Base-by-base conservation (phyloP, 1,140 invertebrate species). In the Drosophila cardini region DNA sequence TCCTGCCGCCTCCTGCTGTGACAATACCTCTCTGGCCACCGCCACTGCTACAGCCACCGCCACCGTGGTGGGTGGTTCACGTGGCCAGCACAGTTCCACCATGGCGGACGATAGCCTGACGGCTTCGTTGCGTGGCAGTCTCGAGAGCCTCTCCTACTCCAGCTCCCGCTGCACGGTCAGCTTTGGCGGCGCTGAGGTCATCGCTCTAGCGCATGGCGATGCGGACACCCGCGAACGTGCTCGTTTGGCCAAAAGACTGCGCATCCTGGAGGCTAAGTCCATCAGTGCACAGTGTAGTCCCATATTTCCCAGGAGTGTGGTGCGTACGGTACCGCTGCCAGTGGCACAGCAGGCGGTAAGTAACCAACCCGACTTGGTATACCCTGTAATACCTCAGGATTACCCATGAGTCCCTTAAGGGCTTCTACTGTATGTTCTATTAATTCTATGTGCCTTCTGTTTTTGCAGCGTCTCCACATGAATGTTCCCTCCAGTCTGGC, bases 231-330 rank as follows among this genome's bases (percentile, higher is more conserved):
- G 87, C 2, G 90, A 91, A 7, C 76, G 80, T 1, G 63, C 64
- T 15, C 75, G 86, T 10, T 48, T 91, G 16, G 80, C 81, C 53
- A 87, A 87, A 50, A 57, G 90, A 7, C 61, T 91, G 53, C 90
- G 87, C 34, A 83, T 92, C 10, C 71, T 92, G 21, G 91, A 92
- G 50, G 91, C 91, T 11, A 91, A 90, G 40, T 92, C 91, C 4
- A 92, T 92, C 4, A 92, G 91, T 34, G 91, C 91, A 21, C 91
- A 92, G 56, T 92, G 91, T 45, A 92, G 91, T 52, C 91, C 91
- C 42, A 83, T 91, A 38, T 85, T 92, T 43, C 86, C 86, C 21
- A 78, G 90, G 55, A 90, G 90, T 52, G 73, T 84, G 67, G 80
- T 61, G 32, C 76, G 87, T 6, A 64, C 78, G 1, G 69, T 87